Evolutionary conservation across 2,797 vertebrate species (phyloP), one percentile per base, ranked within the genome.

Genomic region (Rhodeus uyekii): DNA sequence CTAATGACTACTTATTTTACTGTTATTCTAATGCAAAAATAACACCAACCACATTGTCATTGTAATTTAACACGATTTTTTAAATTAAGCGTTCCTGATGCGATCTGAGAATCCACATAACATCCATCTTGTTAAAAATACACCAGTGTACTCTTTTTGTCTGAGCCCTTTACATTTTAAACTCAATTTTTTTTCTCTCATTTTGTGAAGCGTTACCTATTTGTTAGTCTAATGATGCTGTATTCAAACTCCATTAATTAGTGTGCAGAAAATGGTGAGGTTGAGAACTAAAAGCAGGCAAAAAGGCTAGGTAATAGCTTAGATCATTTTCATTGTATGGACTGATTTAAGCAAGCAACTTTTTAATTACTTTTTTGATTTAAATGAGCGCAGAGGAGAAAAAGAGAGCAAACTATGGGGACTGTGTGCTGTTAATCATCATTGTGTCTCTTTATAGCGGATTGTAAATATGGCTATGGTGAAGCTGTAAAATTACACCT

Each of bases 301-400:
- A 69, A 77, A 18, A n/a, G 64, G 72, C 60, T 53, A 55, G 80
- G 80, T 67, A 81, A 88, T 90, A 90, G 85, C 74, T 83, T 90
- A 84, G 88, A 85, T 84, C 77, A 76, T 85, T 87, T 80, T 86
- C 77, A 87, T 80, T 64, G 44, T 82, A 61, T 78, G 74, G 60
- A 84, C 82, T 84, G 86, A 86, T 84, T 86, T 87, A 86, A 80
- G 71, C 48, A 38, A 39, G 75, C 75, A 64, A 78, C 29, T 29
- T 86, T 86, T 84, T 84, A 86, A 84, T 86, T 80, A 77, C 61
- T 83, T 81, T n/a, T 78, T 77, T 16, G 44, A 58, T 42, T 72
- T 27, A 76, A 79, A 76, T 19, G 6, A 48, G 63, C 24, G 46
- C 42, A 73, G 63, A 71, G 42, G 36, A 77, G 42, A 44, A 65